Evolutionary conservation across 2,797 vertebrate genomes (phyloP).

Genomic region (Rhinophrynus dorsalis): DNA sequence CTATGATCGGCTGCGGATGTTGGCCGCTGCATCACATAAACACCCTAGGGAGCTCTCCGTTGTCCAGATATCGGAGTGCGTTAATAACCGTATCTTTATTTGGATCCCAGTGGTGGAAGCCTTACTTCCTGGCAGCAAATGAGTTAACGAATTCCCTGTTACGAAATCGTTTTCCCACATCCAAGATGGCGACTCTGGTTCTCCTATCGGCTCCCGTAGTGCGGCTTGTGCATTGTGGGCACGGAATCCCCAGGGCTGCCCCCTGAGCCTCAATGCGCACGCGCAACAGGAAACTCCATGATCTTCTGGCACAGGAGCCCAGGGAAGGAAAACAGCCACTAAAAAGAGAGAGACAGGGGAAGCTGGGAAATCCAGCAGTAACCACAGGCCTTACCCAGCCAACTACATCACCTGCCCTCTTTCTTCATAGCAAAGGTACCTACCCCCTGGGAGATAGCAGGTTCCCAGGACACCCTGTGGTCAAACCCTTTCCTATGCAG

Average conservation of each 20-base stretch:
- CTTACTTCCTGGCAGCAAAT: too few relatives aligned
- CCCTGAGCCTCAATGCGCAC: slow-evolving; percentile 70
- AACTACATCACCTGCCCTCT: slow-evolving; percentile 53
- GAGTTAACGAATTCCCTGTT: too few relatives aligned
- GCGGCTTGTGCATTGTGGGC: slow-evolving; percentile 63
- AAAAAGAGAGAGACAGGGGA: slow-evolving; percentile 54
- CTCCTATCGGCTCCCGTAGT: slow-evolving; percentile 35
- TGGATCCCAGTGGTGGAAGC: too few relatives aligned
- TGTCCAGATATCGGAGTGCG: too few relatives aligned
- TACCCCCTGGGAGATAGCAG: slow-evolving; percentile 36
- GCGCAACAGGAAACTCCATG: slow-evolving; percentile 86
- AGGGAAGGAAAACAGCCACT: slow-evolving; percentile 47
- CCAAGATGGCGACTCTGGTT: background rate
- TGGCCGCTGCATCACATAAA: too few relatives aligned
- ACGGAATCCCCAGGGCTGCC: slow-evolving; percentile 77
- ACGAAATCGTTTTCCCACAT: slow-evolving; percentile 21
- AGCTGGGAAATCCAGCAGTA: slow-evolving; percentile 63
- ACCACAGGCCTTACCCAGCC: slow-evolving; percentile 57
- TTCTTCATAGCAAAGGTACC: slow-evolving; percentile 45
- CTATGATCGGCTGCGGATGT: too few relatives aligned
- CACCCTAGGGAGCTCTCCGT: too few relatives aligned
- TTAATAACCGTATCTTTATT: too few relatives aligned
- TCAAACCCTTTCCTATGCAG: slow-evolving; percentile 46
- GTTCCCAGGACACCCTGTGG: slow-evolving; percentile 5
- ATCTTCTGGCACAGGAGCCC: slow-evolving; percentile 72